These are phyloP conservation scores for Anthoscopus minutus DNA, from an alignment of 2,113 vertebrate genomes.

Conservation along the genomic window DNA sequence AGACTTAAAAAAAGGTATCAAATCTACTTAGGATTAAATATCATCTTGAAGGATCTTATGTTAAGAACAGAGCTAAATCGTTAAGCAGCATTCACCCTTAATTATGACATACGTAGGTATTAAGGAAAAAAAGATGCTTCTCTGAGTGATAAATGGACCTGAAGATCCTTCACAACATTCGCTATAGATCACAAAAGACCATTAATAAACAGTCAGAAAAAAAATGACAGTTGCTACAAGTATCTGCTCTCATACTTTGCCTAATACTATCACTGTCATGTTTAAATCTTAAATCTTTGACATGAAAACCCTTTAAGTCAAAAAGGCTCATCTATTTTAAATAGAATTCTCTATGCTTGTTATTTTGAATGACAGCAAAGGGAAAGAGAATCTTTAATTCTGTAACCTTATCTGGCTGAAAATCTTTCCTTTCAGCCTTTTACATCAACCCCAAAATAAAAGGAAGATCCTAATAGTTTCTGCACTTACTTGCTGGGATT, in stretches of 20 bases:
- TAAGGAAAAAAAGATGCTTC: constrained; percentile 51
- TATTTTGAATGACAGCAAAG: constrained; percentile 68
- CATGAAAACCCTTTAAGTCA: constrained; percentile 58
- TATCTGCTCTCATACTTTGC: constrained; percentile 58
- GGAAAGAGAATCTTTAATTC: constrained; percentile 57
- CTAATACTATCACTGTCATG: constrained; percentile 64
- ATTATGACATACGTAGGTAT: constrained; percentile 52
- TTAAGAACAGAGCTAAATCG: constrained; percentile 43
- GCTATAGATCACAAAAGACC: constrained; percentile 67
- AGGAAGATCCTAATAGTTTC: not conserved
- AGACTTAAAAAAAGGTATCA: constrained; percentile 18
- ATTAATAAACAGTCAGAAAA: constrained; percentile 68
- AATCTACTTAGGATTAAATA: constrained; percentile 59
- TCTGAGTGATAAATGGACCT: constrained; percentile 60
- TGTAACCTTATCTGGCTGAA: constrained; percentile 22
- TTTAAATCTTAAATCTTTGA: constrained; percentile 68
- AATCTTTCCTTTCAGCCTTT: constrained; percentile 36
- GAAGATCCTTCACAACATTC: constrained; percentile 63
- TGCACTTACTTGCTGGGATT: not conserved
- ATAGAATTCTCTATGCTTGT: constrained; percentile 52
- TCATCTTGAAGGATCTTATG: constrained; percentile 31
- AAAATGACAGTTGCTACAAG: constrained; percentile 57
- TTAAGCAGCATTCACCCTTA: constrained; percentile 24
- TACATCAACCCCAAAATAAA: constrained; percentile 15
- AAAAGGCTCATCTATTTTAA: constrained; percentile 63